Percentiles rank a stretch among this genome's conserved stretches.
Conservation (phyloP, 2,888 invertebrate species). For the Noctua pronuba region DNA sequence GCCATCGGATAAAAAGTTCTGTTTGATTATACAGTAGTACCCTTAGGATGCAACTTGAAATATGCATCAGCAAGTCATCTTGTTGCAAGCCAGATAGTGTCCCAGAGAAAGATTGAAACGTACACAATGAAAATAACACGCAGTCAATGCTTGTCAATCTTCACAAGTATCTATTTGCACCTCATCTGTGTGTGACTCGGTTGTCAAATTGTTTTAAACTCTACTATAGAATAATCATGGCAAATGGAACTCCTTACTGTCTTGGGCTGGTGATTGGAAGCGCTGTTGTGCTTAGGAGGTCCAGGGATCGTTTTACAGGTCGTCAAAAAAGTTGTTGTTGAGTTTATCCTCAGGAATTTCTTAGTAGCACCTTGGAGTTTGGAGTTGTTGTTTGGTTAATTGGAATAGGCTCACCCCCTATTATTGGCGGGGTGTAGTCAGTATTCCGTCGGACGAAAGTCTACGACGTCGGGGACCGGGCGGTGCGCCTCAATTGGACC, state of each 20-base stretch:
- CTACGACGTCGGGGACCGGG: too few species aligned
- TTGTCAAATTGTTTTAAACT: constrained; percentile 16
- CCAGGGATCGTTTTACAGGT: not conserved
- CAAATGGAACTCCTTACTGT: constrained; percentile 24
- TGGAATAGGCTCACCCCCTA: not conserved
- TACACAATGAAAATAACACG: not conserved
- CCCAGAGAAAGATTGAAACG: not conserved
- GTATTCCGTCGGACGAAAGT: too few species aligned
- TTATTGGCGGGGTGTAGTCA: not conserved
- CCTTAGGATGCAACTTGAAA: not conserved
- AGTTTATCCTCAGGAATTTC: not conserved
- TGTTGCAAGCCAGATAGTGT: too few species aligned
- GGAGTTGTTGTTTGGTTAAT: too few species aligned
- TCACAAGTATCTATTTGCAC: constrained; percentile 4
- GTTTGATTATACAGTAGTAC: not conserved
- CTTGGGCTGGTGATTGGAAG: not conserved
- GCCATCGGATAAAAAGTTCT: not conserved
- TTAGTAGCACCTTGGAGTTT: not conserved
- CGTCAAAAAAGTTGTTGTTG: not conserved
- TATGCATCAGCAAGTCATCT: not conserved
- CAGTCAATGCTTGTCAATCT: not conserved
- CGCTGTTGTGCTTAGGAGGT: not conserved
- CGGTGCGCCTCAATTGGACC: too few species aligned
- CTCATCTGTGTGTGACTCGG: constrained; percentile 4
- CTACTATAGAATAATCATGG: constrained; percentile 17